Evolutionary conservation across 2,888 invertebrate species (phyloP), one percentile per base, ranked within the genome.

Genomic region (Thymelicus acteon): DNA sequence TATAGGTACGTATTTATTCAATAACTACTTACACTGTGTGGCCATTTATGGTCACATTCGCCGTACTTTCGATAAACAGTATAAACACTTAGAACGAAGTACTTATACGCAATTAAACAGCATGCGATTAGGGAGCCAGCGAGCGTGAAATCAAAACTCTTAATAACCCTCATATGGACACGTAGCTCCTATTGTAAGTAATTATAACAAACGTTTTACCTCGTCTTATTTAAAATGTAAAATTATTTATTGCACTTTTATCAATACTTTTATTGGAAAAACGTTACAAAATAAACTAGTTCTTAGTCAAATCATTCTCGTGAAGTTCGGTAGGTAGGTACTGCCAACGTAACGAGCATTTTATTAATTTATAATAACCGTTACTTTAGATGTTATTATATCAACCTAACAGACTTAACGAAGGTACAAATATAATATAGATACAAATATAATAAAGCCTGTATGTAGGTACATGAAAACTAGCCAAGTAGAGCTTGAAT

Each of bases 61-160:
- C 67, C 67, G 72, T 72, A 75, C 76, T 80, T 81, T 84, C 81
- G 80, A 83, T 83, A 80, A 83, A 77, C 82, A 78, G 80, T 85
- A 83, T 83, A 80, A 83, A 77, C 82, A 78, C 80, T 85, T 83
- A 80, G 71, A 70, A 80, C 75, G 79, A 82, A 82, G 84, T 84
- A 83, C 79, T 82, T 80, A 82, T 82, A 80, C 82, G 83, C 79
- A 84, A 85, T 80, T 81, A 82, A 82, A 82, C 82, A 81, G 82
- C 82, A 83, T 84, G 84, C 85, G 82, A 86, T 88, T 87, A 85
- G 78, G 78, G 75, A 79, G 71, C 73, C 84, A 86, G 82, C 82
- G 79, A 86, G 82, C 88, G 85, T 89, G 88, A 85, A 89, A 89
- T 88, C 82, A 86, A 84, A 82, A 82, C 82, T 82, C 65, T 80